These are phyloP conservation scores for Syritta pipiens DNA, from an alignment of 2,888 invertebrate species.

Conservation along the genomic window DNA sequence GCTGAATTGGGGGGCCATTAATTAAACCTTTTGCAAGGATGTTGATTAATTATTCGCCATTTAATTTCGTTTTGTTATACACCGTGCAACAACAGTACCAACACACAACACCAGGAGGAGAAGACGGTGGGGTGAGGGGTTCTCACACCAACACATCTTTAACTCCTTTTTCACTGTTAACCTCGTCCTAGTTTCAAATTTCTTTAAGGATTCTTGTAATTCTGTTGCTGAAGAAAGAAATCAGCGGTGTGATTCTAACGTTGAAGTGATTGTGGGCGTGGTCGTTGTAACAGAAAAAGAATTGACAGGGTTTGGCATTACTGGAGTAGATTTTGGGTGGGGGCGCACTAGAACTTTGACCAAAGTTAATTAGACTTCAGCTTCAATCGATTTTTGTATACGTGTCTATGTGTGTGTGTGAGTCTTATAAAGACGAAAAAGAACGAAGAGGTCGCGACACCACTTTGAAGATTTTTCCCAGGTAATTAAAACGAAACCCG, in stretches of 20 bases:
- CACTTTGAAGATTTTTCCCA: conserved; percentile 33
- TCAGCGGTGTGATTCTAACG: conserved; percentile 11
- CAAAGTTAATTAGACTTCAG: conserved; percentile 63
- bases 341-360: conserved; percentile 26
- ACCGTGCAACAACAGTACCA: neutral
- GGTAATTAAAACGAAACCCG: conserved; percentile 54
- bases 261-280: neutral
- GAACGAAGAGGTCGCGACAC: conserved; percentile 2
- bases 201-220: conserved; percentile 5
- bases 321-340: too few species aligned
- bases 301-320: conserved; percentile 27
- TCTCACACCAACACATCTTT: too few species aligned
- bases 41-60: conserved; percentile 65
- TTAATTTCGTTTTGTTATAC: conserved; percentile 49
- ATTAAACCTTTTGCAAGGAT: conserved; percentile 55
- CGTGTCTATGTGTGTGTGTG: too few species aligned
- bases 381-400: conserved; percentile 57
- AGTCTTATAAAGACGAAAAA: neutral
- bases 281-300: neutral
- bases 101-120: too few species aligned
- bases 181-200: too few species aligned
- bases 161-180: conserved; percentile 29
- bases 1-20: conserved; percentile 49
- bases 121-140: too few species aligned
- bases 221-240: conserved; percentile 5